phyloP scores from a whole-genome alignment of 1,140 invertebrate genomes.

The Micrasema minimum region DNA sequence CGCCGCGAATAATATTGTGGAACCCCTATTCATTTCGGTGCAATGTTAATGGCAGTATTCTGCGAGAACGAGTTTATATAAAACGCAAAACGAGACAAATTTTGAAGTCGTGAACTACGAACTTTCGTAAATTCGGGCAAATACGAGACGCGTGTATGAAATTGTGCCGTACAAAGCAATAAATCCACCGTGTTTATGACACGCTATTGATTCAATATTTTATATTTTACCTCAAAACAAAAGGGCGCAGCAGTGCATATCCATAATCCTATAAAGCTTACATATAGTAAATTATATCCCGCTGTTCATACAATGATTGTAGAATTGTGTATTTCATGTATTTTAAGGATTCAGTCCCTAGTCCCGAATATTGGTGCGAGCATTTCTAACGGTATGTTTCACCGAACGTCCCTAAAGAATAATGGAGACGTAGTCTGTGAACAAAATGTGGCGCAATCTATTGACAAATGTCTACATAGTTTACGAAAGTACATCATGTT shows the following conservation, averaged over 20 bases:
- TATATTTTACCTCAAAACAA: slow-evolving; percentile 29
- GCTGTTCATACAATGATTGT: slow-evolving; percentile 38
- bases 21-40: background rate
- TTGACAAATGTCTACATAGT: too few relatives aligned
- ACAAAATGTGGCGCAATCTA: too few relatives aligned
- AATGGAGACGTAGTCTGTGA: background rate
- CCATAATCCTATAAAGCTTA: slow-evolving; percentile 10
- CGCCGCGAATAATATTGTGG: background rate
- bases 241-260: background rate
- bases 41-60: background rate
- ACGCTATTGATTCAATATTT: slow-evolving; percentile 30
- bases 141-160: slow-evolving; percentile 34
- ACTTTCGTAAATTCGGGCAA: slow-evolving; percentile 18
- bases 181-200: slow-evolving; percentile 28
- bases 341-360: background rate
- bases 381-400: slow-evolving; percentile 18
- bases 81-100: slow-evolving; percentile 8
- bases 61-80: background rate
- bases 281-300: slow-evolving; percentile 18
- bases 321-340: slow-evolving; percentile 14
- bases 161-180: slow-evolving; percentile 10
- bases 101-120: background rate
- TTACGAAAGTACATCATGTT: too few relatives aligned
- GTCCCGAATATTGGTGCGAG: slow-evolving; percentile 18
- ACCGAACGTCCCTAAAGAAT: slow-evolving; percentile 11